A percentile compares a stretch with the other conserved stretches of the same genome.
Evolutionary conservation across 2,888 invertebrate species (phyloP).

Genomic region (Himalopsyche anomala): DNA sequence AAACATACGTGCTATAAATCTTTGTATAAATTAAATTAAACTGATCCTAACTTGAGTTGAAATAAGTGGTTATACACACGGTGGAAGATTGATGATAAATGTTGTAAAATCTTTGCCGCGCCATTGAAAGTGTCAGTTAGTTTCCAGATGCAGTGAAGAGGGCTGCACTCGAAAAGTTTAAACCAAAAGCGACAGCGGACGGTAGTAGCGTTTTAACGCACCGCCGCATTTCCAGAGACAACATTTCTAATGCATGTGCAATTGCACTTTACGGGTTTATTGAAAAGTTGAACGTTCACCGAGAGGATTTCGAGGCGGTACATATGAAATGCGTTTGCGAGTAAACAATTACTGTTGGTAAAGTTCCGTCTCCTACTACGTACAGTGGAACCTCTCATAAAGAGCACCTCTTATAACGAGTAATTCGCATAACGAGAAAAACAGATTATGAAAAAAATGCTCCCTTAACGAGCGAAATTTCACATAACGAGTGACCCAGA

Average conservation of each 20-base stretch:
- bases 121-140: not conserved
- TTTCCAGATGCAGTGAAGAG: not conserved
- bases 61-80: not conserved
- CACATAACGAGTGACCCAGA: no score
- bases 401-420: no score
- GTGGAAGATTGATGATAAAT: slow-evolving; percentile 9
- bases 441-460: no score
- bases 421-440: no score
- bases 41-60: not conserved
- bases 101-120: not conserved
- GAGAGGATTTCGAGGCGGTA: not conserved
- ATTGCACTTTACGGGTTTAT: slow-evolving; percentile 46
- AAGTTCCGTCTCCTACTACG: slow-evolving; percentile 20
- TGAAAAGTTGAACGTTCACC: slow-evolving; percentile 14
- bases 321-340: slow-evolving; percentile 49
- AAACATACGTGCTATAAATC: not conserved
- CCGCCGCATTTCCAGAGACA: slow-evolving; percentile 43
- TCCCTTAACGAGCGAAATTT: no score
- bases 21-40: not conserved
- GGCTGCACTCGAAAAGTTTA: not conserved
- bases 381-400: no score
- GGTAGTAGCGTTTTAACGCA: slow-evolving; percentile 43
- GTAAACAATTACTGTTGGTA: slow-evolving; percentile 52
- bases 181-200: slow-evolving; percentile 19
- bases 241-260: slow-evolving; percentile 45